Evolutionary conservation across 2,797 vertebrate species (phyloP), one percentile per base, ranked within the genome.

Genomic region (Champsocephalus gunnari): DNA sequence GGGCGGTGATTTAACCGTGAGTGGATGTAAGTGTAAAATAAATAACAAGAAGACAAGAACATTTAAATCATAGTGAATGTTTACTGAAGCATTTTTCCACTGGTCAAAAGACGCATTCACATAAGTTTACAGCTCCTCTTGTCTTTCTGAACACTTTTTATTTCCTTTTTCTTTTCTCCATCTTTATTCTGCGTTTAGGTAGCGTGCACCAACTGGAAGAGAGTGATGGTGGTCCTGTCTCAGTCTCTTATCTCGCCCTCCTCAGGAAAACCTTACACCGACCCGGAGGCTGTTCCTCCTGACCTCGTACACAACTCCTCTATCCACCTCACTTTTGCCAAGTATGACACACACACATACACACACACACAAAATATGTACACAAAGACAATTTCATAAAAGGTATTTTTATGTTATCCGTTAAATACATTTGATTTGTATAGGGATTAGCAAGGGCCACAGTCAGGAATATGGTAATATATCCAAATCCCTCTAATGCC

Each of bases 161-260:
- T 44, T 34, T n/a, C 38, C 3, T 50, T 63, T 21, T 16, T 61
- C 24, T 48, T 47, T 41, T 45, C 34, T 32, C 14, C 9, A 0
- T 38, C 4, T 12, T 53, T 70, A 16, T 56, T 75, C 28, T 72
- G 28, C 2, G 79, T 93, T 14, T 96, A 99, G 90, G 92, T 97
- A 5, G 93, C 92, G 5, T 99, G 97, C 90, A 98, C 96, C 89
- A 97, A 98, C 93, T 99, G 97, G 97, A 99, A 98, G 73, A 93
- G 96, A 3, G 93, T 98, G 66, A 97, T 99, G 97, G 97, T 98
- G 34, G 95, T 99, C 51, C 92, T 99, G 13, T 97, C 96, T 0
- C 94, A 96, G 87, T 97, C 96, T 88, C 93, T 97, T n/a, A 92
- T 95, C 82, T 95, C 96, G 16, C 92, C 94, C 1, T 74, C 80